Percentiles rank a stretch among this genome's conserved stretches.
Conservation (phyloP, 2,113 vertebrate genomes). For the Bombycilla garrulus region DNA sequence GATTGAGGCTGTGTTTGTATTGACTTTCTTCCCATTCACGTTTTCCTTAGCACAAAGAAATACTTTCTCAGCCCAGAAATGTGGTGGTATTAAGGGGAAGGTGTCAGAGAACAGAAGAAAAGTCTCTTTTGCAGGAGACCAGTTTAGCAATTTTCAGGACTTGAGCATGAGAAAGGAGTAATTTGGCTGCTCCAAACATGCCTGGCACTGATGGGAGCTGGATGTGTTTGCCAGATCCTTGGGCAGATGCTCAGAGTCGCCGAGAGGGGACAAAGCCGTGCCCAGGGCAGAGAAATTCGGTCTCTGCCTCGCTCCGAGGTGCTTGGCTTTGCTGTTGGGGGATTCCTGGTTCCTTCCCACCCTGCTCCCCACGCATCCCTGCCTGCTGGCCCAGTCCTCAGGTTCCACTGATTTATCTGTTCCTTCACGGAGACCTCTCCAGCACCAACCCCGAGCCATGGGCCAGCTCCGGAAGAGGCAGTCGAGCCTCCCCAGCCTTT, state of each 20-base stretch:
- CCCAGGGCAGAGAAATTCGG: not conserved
- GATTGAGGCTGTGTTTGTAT: not conserved
- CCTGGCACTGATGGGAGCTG: fast-evolving
- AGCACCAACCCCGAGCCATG: not conserved
- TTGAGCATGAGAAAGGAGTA: fast-evolving
- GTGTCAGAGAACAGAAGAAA: not conserved
- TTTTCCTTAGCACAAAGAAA: not conserved
- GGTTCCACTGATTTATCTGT: not conserved
- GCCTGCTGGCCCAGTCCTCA: not conserved
- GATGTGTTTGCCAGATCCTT: not conserved
- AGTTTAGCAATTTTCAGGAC: not conserved
- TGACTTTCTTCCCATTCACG: not conserved
- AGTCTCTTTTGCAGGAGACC: not conserved
- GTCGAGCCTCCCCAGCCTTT: not conserved
- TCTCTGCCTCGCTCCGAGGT: fast-evolving
- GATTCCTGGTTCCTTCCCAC: not conserved
- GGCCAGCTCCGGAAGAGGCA: not conserved
- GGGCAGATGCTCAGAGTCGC: not conserved
- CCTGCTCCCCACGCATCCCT: not conserved
- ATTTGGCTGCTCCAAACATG: fast-evolving
- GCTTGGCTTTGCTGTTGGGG: not conserved
- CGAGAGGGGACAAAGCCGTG: fast-evolving
- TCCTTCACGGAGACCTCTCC: not conserved
- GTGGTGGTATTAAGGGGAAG: fast-evolving
- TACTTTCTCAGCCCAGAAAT: not conserved